A percentile compares a stretch with the other conserved stretches of the same genome.
Evolutionary conservation across 1,140 invertebrate species (phyloP).

Genomic region (Hylaeus anthracinus): DNA sequence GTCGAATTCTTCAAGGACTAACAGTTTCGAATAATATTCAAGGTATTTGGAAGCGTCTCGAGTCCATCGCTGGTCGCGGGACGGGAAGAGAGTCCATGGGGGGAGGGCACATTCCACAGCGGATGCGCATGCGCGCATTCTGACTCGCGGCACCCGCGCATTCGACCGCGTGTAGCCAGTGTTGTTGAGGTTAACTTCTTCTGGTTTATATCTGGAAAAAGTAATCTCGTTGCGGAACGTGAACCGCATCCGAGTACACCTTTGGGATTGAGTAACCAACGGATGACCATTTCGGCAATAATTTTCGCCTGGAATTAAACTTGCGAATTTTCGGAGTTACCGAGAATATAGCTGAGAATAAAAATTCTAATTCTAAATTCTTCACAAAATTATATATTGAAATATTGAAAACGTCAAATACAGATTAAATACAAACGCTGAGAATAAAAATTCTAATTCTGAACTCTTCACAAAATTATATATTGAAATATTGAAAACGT

Average conservation of each 20-base stretch:
- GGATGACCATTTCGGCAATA: conserved; percentile 1
- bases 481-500: too few species aligned
- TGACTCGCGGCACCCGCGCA: conserved; percentile 64
- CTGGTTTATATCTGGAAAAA: conserved; percentile 44
- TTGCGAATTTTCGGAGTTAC: neutral
- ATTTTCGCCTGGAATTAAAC: neutral
- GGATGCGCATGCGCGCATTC: conserved; percentile 67
- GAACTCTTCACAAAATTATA: too few species aligned
- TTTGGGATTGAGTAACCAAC: conserved; percentile 8
- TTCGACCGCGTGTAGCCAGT: conserved; percentile 48
- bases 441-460: too few species aligned
- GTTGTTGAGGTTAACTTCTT: conserved; percentile 43
- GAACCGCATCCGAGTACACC: conserved; percentile 7
- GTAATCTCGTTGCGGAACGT: conserved; percentile 21
- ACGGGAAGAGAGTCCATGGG: conserved; percentile 32
- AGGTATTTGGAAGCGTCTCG: conserved; percentile 20
- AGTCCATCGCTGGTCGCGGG: conserved; percentile 25
- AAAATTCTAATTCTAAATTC: too few species aligned
- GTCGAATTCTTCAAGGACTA: neutral
- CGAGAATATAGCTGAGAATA: too few species aligned
- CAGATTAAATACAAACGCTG: too few species aligned
- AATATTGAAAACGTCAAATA: too few species aligned
- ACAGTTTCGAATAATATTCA: conserved; percentile 12
- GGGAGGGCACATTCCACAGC: conserved; percentile 73
- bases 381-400: too few species aligned